Base-by-base conservation (phyloP, 2,113 vertebrate genomes). In the Dromaius novaehollandiae region DNA sequence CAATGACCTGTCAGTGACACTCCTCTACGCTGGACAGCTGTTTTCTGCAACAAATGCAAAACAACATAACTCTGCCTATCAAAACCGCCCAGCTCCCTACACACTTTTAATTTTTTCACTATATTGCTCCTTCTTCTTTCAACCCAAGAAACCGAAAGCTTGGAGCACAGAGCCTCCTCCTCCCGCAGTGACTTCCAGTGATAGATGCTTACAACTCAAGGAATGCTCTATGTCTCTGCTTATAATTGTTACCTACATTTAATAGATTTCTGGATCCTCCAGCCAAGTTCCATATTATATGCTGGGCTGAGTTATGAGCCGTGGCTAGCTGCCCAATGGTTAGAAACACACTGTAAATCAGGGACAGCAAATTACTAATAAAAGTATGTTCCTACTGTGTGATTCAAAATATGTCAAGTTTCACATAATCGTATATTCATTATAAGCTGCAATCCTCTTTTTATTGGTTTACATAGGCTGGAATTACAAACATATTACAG, bases 391-490 rank as follows among this genome's bases (percentile, higher is more conserved):
- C 96, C 96, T 97, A 94, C 97, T 97, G 97, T 97, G 97, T 73
- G 96, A 96, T 97, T 96, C 95, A 78, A 97, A 96, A 95, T 86
- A 93, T 96, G 97, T 98, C 97, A 97, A 83, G 60, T 94, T 97
- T 74, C 96, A 96, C 97, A 97, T 97, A 88, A 96, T 96, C 95
- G 61, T 82, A 91, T 71, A 86, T 96, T 94, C 97, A 93, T 96
- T 97, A 95, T 69, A 92, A 83, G 96, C 93, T 95, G 95, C 96
- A 95, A 93, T 97, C 92, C 96, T 96, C 96, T 89, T 97, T 97
- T 98, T 97, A 98, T 97, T 95, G 97, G 93, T 96, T 97, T 97
- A 90, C 96, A 96, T 14, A 95, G 96, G 96, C 96, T 97, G 97
- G 96, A 96, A 96, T 97, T 98, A 93, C 97, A 89, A 89, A 95